Conservation (phyloP, 2,888 invertebrate genomes). For the Epinotia bilunana region DNA sequence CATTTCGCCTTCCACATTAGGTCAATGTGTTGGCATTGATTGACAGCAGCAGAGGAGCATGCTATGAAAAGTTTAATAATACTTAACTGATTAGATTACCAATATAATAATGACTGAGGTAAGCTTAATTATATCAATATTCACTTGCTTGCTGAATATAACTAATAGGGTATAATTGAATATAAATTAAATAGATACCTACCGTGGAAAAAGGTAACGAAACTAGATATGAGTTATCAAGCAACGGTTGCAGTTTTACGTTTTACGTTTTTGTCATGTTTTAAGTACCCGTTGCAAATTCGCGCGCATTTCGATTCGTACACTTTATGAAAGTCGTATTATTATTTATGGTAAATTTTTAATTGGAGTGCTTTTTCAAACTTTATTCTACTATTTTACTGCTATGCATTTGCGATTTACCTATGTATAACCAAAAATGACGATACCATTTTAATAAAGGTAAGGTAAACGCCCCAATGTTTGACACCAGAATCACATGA, state of each 20-base stretch:
- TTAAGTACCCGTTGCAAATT: not conserved
- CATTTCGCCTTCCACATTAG: constrained; percentile 9
- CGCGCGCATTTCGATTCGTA: not conserved
- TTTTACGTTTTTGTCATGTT: not conserved
- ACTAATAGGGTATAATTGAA: not conserved
- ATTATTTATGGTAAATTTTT: not conserved
- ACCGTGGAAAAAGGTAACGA: not conserved
- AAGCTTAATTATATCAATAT: constrained; percentile 2
- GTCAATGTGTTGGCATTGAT: constrained; percentile 24
- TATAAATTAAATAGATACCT: not conserved
- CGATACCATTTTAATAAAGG: not conserved
- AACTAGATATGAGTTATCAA: not conserved
- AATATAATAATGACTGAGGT: constrained; percentile 19
- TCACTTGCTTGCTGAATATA: not conserved
- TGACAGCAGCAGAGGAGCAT: constrained; percentile 20
- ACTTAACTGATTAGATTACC: not conserved
- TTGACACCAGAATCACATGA: not conserved
- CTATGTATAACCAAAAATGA: not conserved
- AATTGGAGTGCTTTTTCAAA: not conserved
- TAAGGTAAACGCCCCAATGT: not conserved
- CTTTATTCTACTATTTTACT: not conserved
- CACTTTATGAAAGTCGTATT: constrained; percentile 5
- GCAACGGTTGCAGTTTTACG: not conserved
- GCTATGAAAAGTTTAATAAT: constrained; percentile 5
- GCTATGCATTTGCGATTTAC: not conserved